These are phyloP conservation scores for Heliconius aoede DNA, from an alignment of 2,888 invertebrate species.

Conservation along the genomic window DNA sequence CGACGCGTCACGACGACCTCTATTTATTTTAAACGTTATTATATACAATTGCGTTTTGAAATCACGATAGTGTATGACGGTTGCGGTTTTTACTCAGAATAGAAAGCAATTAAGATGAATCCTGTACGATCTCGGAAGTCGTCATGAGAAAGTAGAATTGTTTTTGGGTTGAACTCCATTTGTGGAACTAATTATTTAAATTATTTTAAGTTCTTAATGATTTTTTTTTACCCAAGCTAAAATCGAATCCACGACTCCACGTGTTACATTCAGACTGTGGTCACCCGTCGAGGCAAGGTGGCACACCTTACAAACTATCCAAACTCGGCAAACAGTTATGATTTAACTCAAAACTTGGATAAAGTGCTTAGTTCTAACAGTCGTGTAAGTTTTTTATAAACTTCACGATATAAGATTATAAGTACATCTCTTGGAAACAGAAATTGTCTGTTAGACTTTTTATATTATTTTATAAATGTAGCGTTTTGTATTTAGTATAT, in stretches of 20 bases:
- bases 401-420: conserved; percentile 17
- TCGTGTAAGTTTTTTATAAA: conserved; percentile 35
- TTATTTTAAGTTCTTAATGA: too few relatives aligned
- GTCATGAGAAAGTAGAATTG: too few relatives aligned
- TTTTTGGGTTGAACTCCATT: too few relatives aligned
- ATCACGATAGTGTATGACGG: not conserved
- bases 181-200: too few relatives aligned
- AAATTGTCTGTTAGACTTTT: not conserved
- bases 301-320: too few relatives aligned
- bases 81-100: not conserved
- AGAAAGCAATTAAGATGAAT: not conserved
- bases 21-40: not conserved
- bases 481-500: not conserved
- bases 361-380: conserved; percentile 31
- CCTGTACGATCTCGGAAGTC: too few relatives aligned
- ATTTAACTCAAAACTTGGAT: conserved; percentile 34
- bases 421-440: conserved; percentile 14
- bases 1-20: not conserved
- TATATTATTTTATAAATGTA: not conserved
- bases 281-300: too few relatives aligned
- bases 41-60: not conserved
- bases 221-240: too few relatives aligned
- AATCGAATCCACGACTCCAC: too few relatives aligned
- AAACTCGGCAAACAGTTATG: conserved; percentile 11
- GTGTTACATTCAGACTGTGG: too few relatives aligned